phyloP scores from a whole-genome alignment of 1,140 invertebrate species.

The Drosophila pruinosa region DNA sequence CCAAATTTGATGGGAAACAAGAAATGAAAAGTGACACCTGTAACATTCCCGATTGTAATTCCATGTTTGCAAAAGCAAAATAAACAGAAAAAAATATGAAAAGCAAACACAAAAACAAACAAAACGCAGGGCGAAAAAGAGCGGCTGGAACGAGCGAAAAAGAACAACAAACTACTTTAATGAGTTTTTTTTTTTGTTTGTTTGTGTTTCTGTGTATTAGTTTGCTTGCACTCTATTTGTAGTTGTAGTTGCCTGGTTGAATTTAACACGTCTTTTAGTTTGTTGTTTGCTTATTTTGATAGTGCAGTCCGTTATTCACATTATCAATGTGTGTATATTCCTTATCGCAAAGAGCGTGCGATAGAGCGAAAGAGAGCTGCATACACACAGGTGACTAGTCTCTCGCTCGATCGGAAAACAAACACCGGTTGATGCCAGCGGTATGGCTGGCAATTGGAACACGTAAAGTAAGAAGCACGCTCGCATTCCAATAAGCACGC shows the following conservation, averaged over 20 bases:
- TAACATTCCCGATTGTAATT: constrained; percentile 29
- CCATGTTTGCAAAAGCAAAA: constrained; percentile 44
- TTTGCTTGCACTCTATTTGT: constrained; percentile 64
- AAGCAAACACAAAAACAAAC: constrained; percentile 29
- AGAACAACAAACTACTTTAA: constrained; percentile 61
- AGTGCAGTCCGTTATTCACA: constrained; percentile 47
- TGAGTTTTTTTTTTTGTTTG: constrained; percentile 59
- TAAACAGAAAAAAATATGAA: constrained; percentile 39
- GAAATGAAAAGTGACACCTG: constrained; percentile 55
- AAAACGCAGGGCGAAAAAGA: constrained; percentile 14
- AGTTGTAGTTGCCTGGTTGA: constrained; percentile 36
- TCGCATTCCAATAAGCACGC: constrained; percentile 40
- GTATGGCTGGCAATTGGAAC: constrained; percentile 31
- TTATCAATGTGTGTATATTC: constrained; percentile 48
- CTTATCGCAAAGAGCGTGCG: constrained; percentile 23
- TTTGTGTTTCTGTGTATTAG: constrained; percentile 60
- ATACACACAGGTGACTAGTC: constrained; percentile 35
- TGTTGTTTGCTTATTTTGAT: constrained; percentile 60
- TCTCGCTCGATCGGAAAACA: constrained; percentile 54
- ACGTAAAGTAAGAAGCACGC: background rate
- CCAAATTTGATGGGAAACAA: constrained; percentile 27
- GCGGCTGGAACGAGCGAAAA: constrained; percentile 19
- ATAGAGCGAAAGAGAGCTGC: background rate
- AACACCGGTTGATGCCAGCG: constrained; percentile 59
- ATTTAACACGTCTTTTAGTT: constrained; percentile 60